These are phyloP conservation scores for Pangasius djambal DNA, from an alignment of 2,797 vertebrate species.

Conservation along the genomic window DNA sequence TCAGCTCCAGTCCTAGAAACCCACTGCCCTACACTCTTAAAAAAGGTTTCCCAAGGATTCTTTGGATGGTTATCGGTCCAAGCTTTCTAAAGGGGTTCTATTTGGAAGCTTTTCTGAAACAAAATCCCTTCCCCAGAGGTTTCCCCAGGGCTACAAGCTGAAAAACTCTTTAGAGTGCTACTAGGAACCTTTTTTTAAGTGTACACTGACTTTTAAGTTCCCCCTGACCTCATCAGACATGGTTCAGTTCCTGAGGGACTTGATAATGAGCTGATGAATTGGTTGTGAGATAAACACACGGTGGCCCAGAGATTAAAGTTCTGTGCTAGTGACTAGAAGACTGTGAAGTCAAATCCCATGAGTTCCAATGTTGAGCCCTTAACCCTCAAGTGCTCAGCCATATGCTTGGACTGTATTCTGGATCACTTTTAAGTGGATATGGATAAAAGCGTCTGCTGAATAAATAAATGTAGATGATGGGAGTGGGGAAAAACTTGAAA, in stretches of 20 bases:
- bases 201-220: constrained; percentile 37
- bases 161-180: constrained; percentile 21
- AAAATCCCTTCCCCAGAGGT: constrained; percentile 28
- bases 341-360: constrained; percentile 27
- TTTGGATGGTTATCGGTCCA: constrained; percentile 27
- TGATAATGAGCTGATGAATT: constrained; percentile 41
- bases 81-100: constrained; percentile 31
- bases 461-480: constrained; percentile 3
- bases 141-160: constrained; percentile 21
- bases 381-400: constrained; percentile 20
- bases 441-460: constrained; percentile 5
- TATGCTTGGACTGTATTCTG: constrained; percentile 18
- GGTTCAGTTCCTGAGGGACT: constrained; percentile 36
- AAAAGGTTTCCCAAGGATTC: constrained; percentile 36
- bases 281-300: constrained; percentile 35
- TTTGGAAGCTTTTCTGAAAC: constrained; percentile 34
- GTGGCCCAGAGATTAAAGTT: constrained; percentile 34
- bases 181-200: constrained; percentile 29
- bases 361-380: constrained; percentile 9
- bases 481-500: not conserved
- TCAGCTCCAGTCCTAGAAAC: constrained; percentile 3
- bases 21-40: constrained; percentile 16
- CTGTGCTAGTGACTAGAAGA: constrained; percentile 19
- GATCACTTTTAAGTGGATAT: constrained; percentile 26
- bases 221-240: constrained; percentile 32